phyloP scores from a whole-genome alignment of 2,797 vertebrate species.

The Perodicticus potto region DNA sequence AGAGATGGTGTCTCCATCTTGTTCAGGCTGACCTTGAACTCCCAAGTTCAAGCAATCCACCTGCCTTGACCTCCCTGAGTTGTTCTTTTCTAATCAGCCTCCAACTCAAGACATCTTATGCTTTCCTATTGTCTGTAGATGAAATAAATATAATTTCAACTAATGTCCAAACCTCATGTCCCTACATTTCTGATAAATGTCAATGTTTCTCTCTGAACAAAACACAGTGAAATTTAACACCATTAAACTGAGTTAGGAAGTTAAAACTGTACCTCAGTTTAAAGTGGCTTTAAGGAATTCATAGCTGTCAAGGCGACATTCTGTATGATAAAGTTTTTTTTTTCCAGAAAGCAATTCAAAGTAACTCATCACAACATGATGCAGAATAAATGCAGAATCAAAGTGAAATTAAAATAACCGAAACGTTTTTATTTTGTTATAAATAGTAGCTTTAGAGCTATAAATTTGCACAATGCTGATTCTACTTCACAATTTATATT shows the following conservation, averaged over 20 bases:
- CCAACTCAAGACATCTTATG: no score
- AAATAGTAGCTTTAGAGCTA: conserved; percentile 29
- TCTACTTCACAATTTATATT: conserved; percentile 49
- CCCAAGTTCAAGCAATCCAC: no score
- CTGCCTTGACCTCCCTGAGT: no score
- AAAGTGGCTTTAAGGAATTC: conserved; percentile 88
- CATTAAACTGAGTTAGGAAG: conserved; percentile 55
- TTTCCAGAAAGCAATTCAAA: conserved; percentile 21
- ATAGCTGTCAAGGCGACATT: conserved; percentile 79
- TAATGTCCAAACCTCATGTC: background rate
- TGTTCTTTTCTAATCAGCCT: no score
- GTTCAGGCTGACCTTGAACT: no score
- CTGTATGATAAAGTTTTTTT: conserved; percentile 77
- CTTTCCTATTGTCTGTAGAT: no score
- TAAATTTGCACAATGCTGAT: conserved; percentile 28
- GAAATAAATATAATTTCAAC: conserved; percentile 3
- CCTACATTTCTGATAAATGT: no score
- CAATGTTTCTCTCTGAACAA: conserved; percentile 43
- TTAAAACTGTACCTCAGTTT: conserved; percentile 79
- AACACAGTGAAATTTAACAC: conserved; percentile 54
- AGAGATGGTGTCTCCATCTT: no score
- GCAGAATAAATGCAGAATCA: conserved; percentile 36
- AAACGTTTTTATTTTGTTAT: conserved; percentile 53
- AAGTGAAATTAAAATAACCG: background rate
- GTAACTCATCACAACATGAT: conserved; percentile 31